Evolutionary conservation across 2,888 invertebrate genomes (phyloP), one percentile per base, ranked within the genome.

Genomic region (Tetragonisca angustula): DNA sequence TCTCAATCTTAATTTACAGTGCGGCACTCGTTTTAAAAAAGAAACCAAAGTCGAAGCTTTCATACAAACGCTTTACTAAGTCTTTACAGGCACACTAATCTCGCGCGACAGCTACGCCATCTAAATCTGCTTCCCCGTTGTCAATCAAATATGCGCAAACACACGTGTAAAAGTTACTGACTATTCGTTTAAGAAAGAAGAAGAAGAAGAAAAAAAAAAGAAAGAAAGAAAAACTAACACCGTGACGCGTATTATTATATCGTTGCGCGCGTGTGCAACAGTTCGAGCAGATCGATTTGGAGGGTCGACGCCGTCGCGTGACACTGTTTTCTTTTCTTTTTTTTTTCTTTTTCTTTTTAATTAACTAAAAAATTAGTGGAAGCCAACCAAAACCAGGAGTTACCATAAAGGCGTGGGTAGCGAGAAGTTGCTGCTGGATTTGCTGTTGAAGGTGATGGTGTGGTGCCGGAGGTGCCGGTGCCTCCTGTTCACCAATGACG

Each of bases 331-430:
- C 27, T 27, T 27, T 27, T 36, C 4, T 36, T 36, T 36, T 36
- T 36, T 36, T 32, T 4, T 32, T n/a, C n/a, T 32, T 36, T 36
- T 36, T 9, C 1, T 36, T 36, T 65, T 84, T 86, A 87, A 85
- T 85, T 81, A 87, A 89, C 85, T 87, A 90, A 90, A 88, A 88
- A 93, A 94, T 94, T 94, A 94, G 94, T 94, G 92, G 92, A 94
- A 94, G 94, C 94, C 94, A 94, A 94, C 94, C 94, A 94, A 94
- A 94, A 94, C 94, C 94, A 94, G 93, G 94, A 94, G 94, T 94
- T 94, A 94, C 94, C 94, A 94, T 94, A 94, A 94, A 94, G 94
- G 94, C 94, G 94, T 94, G 94, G 94, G 94, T 94, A 94, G 94
- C 94, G 94, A 94, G 94, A 94, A 94, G 94, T 94, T 94, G 94